Percentiles rank a stretch among this genome's conserved stretches.
Evolutionary conservation across 2,113 vertebrate species (phyloP).

Genomic region (Micronisus gabar): DNA sequence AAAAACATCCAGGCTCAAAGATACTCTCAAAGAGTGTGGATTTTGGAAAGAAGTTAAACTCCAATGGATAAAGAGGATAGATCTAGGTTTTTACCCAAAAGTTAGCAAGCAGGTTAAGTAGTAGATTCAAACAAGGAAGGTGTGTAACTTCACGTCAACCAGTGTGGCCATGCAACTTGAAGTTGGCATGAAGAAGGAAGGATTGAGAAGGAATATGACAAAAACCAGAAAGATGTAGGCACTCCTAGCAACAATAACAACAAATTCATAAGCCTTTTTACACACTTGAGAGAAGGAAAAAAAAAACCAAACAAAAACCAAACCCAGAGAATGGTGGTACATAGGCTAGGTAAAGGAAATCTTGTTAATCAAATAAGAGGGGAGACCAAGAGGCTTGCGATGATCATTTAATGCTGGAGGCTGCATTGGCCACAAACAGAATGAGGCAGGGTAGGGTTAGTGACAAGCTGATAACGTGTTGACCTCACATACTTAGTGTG

Average conservation of each 20-base stretch:
- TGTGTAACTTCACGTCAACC: background rate
- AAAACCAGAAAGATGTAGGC: background rate
- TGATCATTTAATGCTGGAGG: background rate
- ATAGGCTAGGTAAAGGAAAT: background rate
- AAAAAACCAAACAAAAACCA: background rate
- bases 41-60: background rate
- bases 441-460: background rate
- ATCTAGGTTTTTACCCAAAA: background rate
- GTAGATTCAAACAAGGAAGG: background rate
- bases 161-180: background rate
- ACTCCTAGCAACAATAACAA: background rate
- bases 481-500: background rate
- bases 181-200: background rate
- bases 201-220: background rate
- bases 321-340: background rate
- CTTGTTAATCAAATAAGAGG: background rate
- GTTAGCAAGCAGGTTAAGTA: background rate
- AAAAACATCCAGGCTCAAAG: background rate
- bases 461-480: rapidly evolving
- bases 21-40: background rate
- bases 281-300: background rate
- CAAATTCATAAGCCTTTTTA: background rate
- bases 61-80: background rate
- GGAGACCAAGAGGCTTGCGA: background rate
- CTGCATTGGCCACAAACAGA: background rate